These are phyloP conservation scores for Myiopsitta monachus DNA, from an alignment of 2,113 vertebrate genomes.

Conservation along the genomic window DNA sequence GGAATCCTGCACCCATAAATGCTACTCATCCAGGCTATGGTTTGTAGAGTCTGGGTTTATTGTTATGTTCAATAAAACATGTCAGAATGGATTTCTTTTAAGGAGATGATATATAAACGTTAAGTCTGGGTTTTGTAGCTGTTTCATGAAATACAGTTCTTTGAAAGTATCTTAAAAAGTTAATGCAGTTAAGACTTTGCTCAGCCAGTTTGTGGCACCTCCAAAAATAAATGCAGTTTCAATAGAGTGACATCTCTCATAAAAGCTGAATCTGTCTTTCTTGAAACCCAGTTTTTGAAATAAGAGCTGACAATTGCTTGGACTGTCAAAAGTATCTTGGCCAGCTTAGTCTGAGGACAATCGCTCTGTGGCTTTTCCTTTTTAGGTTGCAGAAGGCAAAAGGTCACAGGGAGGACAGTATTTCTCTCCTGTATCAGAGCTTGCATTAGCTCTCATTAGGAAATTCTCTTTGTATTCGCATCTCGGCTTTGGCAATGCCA, in stretches of 20 bases:
- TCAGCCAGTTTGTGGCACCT: slow-evolving; percentile 58
- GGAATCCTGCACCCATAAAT: not conserved
- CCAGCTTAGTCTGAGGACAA: not conserved
- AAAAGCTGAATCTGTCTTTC: slow-evolving; percentile 54
- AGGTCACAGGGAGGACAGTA: slow-evolving; percentile 13
- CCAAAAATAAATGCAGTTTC: slow-evolving; percentile 65
- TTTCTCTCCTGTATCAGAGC: not conserved
- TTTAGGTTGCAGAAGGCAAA: not conserved
- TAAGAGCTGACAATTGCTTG: slow-evolving; percentile 49
- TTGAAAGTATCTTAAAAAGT: slow-evolving; percentile 62
- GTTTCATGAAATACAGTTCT: slow-evolving; percentile 36
- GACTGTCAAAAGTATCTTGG: slow-evolving; percentile 32
- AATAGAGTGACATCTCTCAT: slow-evolving; percentile 63
- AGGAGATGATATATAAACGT: not conserved
- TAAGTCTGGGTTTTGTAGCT: slow-evolving; percentile 25
- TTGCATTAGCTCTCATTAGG: not conserved
- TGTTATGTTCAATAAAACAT: slow-evolving; percentile 55
- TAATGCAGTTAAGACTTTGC: slow-evolving; percentile 52
- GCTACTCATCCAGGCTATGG: not conserved
- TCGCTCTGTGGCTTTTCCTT: not conserved
- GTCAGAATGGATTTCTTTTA: slow-evolving; percentile 56
- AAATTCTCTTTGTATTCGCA: not conserved
- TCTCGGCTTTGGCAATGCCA: not conserved
- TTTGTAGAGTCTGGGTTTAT: slow-evolving; percentile 17
- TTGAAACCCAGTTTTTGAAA: slow-evolving; percentile 64